Conservation (phyloP, 2,888 invertebrate genomes). For the Agonopterix alstromeriana region DNA sequence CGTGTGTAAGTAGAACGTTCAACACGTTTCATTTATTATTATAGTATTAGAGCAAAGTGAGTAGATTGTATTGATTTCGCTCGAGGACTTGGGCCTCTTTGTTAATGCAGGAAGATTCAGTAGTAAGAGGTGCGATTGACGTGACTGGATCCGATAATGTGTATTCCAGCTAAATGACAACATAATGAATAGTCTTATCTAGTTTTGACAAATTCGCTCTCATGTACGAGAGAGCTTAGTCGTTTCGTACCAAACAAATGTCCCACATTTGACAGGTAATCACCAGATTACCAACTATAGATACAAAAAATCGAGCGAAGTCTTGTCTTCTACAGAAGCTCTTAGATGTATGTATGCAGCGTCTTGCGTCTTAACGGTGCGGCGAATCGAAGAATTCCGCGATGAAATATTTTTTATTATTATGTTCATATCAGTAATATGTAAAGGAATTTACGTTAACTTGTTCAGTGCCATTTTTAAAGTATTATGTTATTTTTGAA, state of each 20-base stretch:
- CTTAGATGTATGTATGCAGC: conserved; percentile 32
- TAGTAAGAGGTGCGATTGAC: no score
- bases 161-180: no score
- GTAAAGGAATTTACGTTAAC: conserved; percentile 46
- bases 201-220: no score
- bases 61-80: not conserved
- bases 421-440: conserved; percentile 27
- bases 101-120: no score
- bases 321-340: conserved; percentile 6
- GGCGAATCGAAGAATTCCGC: conserved; percentile 42
- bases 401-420: conserved; percentile 36
- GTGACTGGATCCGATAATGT: no score
- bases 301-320: not conserved
- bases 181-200: no score
- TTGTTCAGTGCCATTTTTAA: conserved; percentile 70
- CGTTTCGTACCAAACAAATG: no score
- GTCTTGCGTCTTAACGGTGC: conserved; percentile 51
- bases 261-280: not conserved
- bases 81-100: no score
- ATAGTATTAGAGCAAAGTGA: not conserved
- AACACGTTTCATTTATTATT: not conserved
- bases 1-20: not conserved
- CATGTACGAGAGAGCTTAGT: no score
- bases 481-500: conserved; percentile 71
- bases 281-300: not conserved